Evolutionary conservation across 2,113 vertebrate genomes (phyloP), one percentile per base, ranked within the genome.

Genomic region (Struthidea cinerea): DNA sequence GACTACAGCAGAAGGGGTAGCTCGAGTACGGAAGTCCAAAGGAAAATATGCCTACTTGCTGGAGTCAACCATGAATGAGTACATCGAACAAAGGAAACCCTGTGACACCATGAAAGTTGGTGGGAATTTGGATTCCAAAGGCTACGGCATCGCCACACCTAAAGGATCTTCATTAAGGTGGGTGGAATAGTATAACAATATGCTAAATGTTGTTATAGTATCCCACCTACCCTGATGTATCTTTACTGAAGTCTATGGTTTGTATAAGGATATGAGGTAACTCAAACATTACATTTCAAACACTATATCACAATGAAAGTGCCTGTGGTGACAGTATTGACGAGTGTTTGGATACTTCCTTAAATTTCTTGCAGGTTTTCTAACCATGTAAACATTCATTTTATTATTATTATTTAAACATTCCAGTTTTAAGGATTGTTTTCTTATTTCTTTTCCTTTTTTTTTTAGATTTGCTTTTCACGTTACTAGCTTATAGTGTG

Each of bases 101-200:
- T 99, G 99, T 55, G 99, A 99, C 98, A 99, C 99, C 98, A 99
- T 99, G 99, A 99, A 99, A 98, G 99, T 99, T 90, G 99, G 99
- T 97, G 99, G 99, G 74, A 99, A 99, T 98, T 99, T 99, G 98
- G 99, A 99, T 98, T 99, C 99, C 98, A 99, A 99, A 98, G 99
- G 99, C 98, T 99, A 99, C 94, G 99, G 99, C 97, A 99, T 99
- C 98, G 99, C 99, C 96, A 99, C 99, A 96, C 99, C 99, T 97
- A 99, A 99, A 99, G 99, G 99, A 99, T 99, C 99, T 98, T 99
- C 99, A 99, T 99, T 99, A 99, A 99, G 99, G 99, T 99, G 99
- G 99, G 99, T 99, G 99, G 99, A 99, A 99, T 99, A 99, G 99
- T 99, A 99, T 99, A 99, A 99, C 99, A 99, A 99, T 99, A 98